Percentiles rank a stretch among this genome's conserved stretches.
Evolutionary conservation across 92 coral and sea anemone genomes (phyloP).

Genomic region (Chrysogorgia sp.): DNA sequence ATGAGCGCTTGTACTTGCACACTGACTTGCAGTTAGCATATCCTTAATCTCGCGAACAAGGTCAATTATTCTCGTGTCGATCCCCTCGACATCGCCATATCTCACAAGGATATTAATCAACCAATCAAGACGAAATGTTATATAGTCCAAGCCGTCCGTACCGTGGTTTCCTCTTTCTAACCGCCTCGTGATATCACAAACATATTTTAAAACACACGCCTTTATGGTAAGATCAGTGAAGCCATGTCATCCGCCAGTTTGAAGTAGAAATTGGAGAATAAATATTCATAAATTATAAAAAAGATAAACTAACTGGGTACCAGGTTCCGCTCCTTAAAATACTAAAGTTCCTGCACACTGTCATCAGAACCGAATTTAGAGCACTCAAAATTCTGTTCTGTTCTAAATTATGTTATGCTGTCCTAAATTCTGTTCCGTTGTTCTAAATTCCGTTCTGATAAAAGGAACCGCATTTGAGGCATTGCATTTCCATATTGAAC

Average conservation of each 20-base stretch:
- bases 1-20: no score
- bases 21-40: no score
- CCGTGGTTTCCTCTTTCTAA: constrained; percentile 52
- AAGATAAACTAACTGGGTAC: background rate
- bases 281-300: background rate
- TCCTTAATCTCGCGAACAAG: constrained; percentile 46
- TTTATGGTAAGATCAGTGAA: background rate
- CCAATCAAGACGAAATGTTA: constrained; percentile 53
- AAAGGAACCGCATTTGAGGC: no score
- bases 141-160: constrained; percentile 50
- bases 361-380: no score
- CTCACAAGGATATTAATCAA: constrained; percentile 43
- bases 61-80: constrained; percentile 48
- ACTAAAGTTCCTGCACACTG: no score
- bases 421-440: no score
- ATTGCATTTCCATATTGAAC: no score
- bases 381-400: no score
- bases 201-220: constrained; percentile 41
- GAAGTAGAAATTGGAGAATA: background rate
- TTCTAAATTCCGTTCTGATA: no score
- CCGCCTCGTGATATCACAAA: constrained; percentile 49
- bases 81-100: constrained; percentile 44
- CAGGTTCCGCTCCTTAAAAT: constrained; percentile 2
- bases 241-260: no score
- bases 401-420: no score